Evolutionary conservation across 1,140 invertebrate species (phyloP), one percentile per base, ranked within the genome.

Genomic region (Polypedilum pembai): DNA sequence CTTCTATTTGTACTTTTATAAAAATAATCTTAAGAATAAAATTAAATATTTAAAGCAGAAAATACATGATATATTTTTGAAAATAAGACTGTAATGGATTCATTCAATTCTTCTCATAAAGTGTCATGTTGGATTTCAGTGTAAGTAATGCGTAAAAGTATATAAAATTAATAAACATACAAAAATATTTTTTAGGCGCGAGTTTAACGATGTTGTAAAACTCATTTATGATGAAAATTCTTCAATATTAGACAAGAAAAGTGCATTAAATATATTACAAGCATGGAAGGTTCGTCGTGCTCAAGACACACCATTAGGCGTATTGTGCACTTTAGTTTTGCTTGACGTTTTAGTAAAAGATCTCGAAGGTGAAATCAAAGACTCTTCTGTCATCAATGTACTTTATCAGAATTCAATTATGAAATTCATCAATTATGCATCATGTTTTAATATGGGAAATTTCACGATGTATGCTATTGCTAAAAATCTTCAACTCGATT

Each of bases 401-500:
- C 75, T 76, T 8, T 82, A 82, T 76, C 78, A 80, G 1, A 79
- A 76, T 15, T 78, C 80, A 15, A 79, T 82, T 20, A 81, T 78
- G 0, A 41, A 73, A 40, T 73, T 82, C 79, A 0, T 81, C 81
- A 8, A 82, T 80, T 1, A 80, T 80, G 66, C 80, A 81, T 72
- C 75, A 73, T 1, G 75, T 78, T 56, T 69, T 7, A 24, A 20
- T 17, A n/a, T 69, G 17, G 80, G 76, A 73, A 78, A 80, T 78
- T 75, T 65, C 33, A 80, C 79, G 73, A 82, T 82, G 81, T 82
- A 82, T 20, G 77, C 77, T 1, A 80, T 79, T 0, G 81, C 81
- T 7, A 74, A 73, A n/a, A 74, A 81, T 73, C 73, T 82, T 40
- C 79, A 79, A 0, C 73, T 82, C 8, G 76, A 78, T 18, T 78